These are phyloP conservation scores for Sycobia sp. DNA, from an alignment of 1,140 invertebrate species.

Conservation along the genomic window DNA sequence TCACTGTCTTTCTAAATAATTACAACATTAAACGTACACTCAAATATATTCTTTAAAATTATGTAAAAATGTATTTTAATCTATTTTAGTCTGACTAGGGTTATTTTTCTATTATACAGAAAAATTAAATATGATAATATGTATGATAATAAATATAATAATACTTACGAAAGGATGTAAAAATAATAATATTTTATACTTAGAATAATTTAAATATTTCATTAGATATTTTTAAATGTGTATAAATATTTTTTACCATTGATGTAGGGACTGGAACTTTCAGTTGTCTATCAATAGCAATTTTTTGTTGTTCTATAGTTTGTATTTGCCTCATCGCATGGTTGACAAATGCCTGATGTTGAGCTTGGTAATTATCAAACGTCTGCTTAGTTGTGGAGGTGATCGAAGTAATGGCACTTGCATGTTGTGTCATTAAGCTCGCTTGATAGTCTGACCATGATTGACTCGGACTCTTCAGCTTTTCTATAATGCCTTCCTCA, in stretches of 20 bases:
- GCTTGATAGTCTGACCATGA: slow-evolving; percentile 86
- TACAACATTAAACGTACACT: too few species aligned
- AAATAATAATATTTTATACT: too few species aligned
- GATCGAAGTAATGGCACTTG: slow-evolving; percentile 75
- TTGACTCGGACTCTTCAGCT: slow-evolving; percentile 76
- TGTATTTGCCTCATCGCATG: slow-evolving; percentile 90
- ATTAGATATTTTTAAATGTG: too few species aligned
- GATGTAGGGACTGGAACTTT: slow-evolving; percentile 51
- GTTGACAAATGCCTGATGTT: slow-evolving; percentile 92
- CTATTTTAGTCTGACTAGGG: too few species aligned
- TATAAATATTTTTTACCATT: slow-evolving; percentile 45
- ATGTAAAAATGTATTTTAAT: too few species aligned
- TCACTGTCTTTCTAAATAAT: too few species aligned
- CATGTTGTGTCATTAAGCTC: slow-evolving; percentile 78
- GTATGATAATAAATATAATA: too few species aligned
- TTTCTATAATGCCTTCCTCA: slow-evolving; percentile 80
- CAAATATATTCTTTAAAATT: too few species aligned
- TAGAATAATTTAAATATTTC: too few species aligned
- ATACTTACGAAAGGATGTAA: too few species aligned
- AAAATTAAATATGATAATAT: too few species aligned
- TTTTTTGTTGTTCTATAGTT: slow-evolving; percentile 80
- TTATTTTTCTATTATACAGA: too few species aligned
- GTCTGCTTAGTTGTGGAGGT: slow-evolving; percentile 76
- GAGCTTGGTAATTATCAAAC: slow-evolving; percentile 84
- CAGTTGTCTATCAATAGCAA: slow-evolving; percentile 73